Base-by-base conservation (phyloP, 2,888 invertebrate genomes). In the Tenthredo livida region DNA sequence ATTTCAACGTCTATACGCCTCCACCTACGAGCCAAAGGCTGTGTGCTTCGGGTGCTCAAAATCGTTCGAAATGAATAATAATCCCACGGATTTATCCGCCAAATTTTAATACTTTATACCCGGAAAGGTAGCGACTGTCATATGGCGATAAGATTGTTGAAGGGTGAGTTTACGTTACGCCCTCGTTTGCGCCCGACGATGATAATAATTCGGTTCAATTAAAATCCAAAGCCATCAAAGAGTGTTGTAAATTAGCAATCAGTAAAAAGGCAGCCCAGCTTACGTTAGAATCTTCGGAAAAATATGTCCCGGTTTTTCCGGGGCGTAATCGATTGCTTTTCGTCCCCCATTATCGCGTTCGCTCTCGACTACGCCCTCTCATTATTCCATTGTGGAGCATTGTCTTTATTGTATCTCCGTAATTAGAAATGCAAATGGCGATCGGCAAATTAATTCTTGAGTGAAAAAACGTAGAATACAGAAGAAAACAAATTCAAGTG, bases 161-260 rank as follows among this genome's bases (percentile, higher is more conserved):
- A 61, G 80, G 54, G 50, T 17, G 17, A 21, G 21, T 17, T 10
- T 29, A n/a, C n/a, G n/a, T 9, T n/a, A 25, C 73, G 43, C 21
- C 73, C 47, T 33, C 33, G 33, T 17, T 58, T 37, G 37, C 72
- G 25, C 12, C 21, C 50, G 12, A 75, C 73, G 29, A 29, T 9
- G 40, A 50, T 80, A 61, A 50, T 80, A 61, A 80, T 80, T 21
- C 37, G 5, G n/a, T 77, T 80, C 40, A 80, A 80, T 61, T 80
- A 80, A 58, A 80, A 80, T 80, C 37, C 77, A 50, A 77, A 50
- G 54, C 47, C 29, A 40, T 33, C 21, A 10, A 43, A 37, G 80
- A 61, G 4, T 21, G 61, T 61, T 80, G 61, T 61, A 61, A 80
- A 80, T 80, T 61, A 80, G 37, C 61, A 80, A 61, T 80, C 58